Percentiles rank a stretch among this genome's conserved stretches.
Conservation (phyloP, 2,797 vertebrate species). For the Mionectes olivaceus region DNA sequence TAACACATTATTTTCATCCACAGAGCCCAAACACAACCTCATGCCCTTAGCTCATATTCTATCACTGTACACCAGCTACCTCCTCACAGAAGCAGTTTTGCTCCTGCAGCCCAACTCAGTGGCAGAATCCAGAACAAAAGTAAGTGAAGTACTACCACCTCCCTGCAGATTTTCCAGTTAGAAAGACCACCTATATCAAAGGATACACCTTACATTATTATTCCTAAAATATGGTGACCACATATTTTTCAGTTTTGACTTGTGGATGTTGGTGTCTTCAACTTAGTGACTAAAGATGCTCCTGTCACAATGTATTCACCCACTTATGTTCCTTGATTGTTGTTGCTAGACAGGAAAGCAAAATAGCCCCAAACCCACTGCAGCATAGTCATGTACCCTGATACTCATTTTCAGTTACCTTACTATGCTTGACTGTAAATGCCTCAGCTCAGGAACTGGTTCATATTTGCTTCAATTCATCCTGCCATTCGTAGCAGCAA, state of each 20-base stretch:
- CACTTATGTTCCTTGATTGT: neutral
- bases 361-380: neutral
- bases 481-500: neutral
- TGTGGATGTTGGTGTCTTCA: neutral
- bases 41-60: neutral
- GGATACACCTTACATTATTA: neutral
- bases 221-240: neutral
- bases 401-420: neutral
- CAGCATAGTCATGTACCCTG: neutral
- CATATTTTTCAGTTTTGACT: neutral
- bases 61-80: neutral
- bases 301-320: neutral
- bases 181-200: accelerated
- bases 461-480: neutral
- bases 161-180: neutral
- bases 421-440: neutral
- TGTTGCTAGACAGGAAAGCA: neutral
- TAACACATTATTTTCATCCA: neutral
- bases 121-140: neutral
- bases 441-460: neutral
- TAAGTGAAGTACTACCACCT: neutral
- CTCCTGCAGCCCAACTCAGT: neutral
- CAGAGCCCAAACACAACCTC: neutral
- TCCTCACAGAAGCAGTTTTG: neutral
- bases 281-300: neutral